Base-by-base conservation (phyloP, 1,140 invertebrate genomes). In the Musca domestica region DNA sequence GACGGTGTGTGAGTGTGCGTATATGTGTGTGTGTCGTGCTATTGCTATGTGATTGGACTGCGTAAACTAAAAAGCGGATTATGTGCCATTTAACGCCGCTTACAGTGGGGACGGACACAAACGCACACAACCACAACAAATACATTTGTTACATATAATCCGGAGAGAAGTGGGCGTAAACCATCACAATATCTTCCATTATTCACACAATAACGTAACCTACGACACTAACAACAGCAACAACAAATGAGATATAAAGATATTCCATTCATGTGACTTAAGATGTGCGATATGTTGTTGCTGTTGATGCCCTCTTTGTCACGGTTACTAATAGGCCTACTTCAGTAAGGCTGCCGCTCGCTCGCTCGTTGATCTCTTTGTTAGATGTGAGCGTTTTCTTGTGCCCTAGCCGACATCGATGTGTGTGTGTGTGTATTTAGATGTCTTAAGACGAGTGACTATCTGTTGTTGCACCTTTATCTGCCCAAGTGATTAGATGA, bases 51-150 rank as follows among this genome's bases (percentile, higher is more conserved):
- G 34, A 3, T 10, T 17, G 25, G 10, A 61, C 17, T 19, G 25
- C 34, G 12, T 41, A 61, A 61, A 61, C 56, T 61, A 20, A 61
- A 41, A 34, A 61, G 56, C 27, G 56, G 56, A 61, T 61, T 61
- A 61, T 34, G 27, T 61, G 56, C 34, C 56, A 61, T 61, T 61
- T 61, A 61, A 61, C 27, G 56, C 56, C 56, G 56, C 56, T 61
- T 61, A 41, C 34, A 61, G 14, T 30, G 25, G 23, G 17, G n/a
- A 20, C 56, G 10, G 5, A 41, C 4, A 41, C 34, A 41, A 5
- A 41, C 4, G n/a, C n/a, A n/a, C n/a, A n/a, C n/a, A n/a, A n/a
- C n/a, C n/a, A n/a, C n/a, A n/a, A 41, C 10, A 41, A 5, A 41
- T 41, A 61, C 56, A 61, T 61, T 61, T 61, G 30, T 61, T 30